Evolutionary conservation across 2,113 vertebrate species (phyloP), one percentile per base, ranked within the genome.

Genomic region (Phrynosoma blainvillii): DNA sequence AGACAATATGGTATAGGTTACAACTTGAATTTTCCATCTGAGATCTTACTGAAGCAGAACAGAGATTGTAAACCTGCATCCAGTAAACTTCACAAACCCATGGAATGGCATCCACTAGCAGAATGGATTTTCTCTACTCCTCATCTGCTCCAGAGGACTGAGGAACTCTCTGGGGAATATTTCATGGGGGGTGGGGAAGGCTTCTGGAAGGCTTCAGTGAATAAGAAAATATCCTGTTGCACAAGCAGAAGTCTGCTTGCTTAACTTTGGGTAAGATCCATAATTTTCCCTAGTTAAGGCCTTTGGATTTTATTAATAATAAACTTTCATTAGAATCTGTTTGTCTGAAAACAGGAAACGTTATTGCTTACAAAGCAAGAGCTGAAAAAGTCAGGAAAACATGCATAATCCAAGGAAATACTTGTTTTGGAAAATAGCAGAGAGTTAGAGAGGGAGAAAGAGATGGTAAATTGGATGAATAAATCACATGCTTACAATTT

Each of bases 401-500:
- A 0, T 71, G 88, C 88, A 47, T 87, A 59, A 59, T 12, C 40
- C 42, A n/a, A 77, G 86, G 40, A 62, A 89, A 52, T 68, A 5
- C 73, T 66, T 70, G 25, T 0, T 70, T 16, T 94, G n/a, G 87
- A 91, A 92, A 54, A 13, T 81, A 79, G 70, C 18, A 32, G 23
- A 65, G 47, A 47, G 2, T 6, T 6, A 47, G 47, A 47, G 7
- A 47, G 47, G 47, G 47, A 47, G 47, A 47, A 47, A 47, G 5
- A 27, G 42, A 8, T 14, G 7, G 30, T 56, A 59, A 62, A 79
- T 78, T 73, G 92, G 90, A 91, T 94, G 30, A 89, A 12, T 84
- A 66, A 66, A 81, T 83, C 89, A n/a, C 77, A 71, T 47, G 13
- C 56, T 86, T 74, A 66, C 65, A 78, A 52, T 12, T 92, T 92